Base-by-base conservation (phyloP, 2,888 invertebrate genomes). In the Villa cingulata region DNA sequence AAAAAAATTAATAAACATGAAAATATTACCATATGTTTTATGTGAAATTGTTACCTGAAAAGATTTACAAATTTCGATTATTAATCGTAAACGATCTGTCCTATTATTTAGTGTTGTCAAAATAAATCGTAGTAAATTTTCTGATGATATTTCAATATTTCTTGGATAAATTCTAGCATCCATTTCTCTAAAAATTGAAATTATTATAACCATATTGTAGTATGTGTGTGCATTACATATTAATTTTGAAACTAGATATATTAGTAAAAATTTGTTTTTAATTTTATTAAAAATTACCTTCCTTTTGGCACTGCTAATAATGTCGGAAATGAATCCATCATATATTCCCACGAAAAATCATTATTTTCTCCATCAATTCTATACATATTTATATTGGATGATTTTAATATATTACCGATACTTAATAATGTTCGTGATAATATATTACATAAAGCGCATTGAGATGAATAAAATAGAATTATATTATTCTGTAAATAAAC, bases 341-440 rank as follows among this genome's bases (percentile, higher is more conserved):
- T 84, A 36, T 63, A 58, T 23, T 67, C 62, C 89, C 90, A 91
- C 1, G 88, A 86, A 55, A 94, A 73, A 70, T 89, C 87, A 72
- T 92, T 90, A 1, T 76, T 72, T 58, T 83, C 81, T 18, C 83
- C 86, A 71, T 92, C 86, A 36, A 94, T 78, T 17, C 86, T 73
- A 19, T 79, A 76, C 57, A 83, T 81, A 49, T 66, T 59, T 7
- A 81, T 55, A 52, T 74, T 70, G 56, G 75, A 64, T 57, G 72
- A 59, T 50, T 72, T 61, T 53, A 80, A 73, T 64, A 80, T 74
- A 58, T 78, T 75, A 45, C 83, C 79, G 45, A 81, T 75, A 40
- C 77, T 77, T 49, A 83, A 69, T 58, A 83, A 76, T 32, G 80
- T 75, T 55, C 83, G 83, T 1, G 82, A 73, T 51, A 84, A 72